Percentiles rank a stretch among this genome's conserved stretches.
phyloP scores from a whole-genome alignment of 2,888 invertebrate species.

The Erynnis tages region DNA sequence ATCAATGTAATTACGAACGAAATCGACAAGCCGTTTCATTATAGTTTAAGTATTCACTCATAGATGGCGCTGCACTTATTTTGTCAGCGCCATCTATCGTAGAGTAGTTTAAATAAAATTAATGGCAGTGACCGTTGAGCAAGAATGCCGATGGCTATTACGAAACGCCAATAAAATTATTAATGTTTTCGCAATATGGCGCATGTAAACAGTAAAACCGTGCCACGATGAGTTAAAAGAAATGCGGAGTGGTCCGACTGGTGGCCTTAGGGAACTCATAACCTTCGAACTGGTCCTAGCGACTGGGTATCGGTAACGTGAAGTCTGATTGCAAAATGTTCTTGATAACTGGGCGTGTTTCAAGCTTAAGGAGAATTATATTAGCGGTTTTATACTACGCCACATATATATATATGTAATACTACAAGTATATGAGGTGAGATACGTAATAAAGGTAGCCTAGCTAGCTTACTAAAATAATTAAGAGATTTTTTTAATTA shows the following conservation, averaged over 20 bases:
- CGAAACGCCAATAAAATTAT: conserved; percentile 31
- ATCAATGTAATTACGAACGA: too few species aligned
- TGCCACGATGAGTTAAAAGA: conserved; percentile 29
- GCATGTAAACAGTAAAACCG: conserved; percentile 28
- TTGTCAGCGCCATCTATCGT: conserved; percentile 3
- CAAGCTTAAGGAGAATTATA: too few species aligned
- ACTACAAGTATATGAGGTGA: too few species aligned
- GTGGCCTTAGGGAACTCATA: neutral
- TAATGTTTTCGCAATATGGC: conserved; percentile 30
- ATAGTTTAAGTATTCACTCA: too few species aligned
- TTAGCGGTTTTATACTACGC: too few species aligned
- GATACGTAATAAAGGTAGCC: too few species aligned
- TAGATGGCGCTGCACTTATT: neutral
- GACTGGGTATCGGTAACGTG: neutral
- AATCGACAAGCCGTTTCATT: too few species aligned
- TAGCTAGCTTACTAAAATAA: too few species aligned
- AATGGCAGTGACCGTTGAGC: conserved; percentile 7
- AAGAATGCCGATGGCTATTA: conserved; percentile 17
- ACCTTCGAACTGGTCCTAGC: neutral
- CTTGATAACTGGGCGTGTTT: too few species aligned
- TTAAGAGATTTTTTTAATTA: too few species aligned
- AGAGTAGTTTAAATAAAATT: neutral
- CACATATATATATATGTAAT: too few species aligned
- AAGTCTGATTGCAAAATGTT: neutral
- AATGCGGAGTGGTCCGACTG: conserved; percentile 12